Evolutionary conservation across 2,113 vertebrate genomes (phyloP), one percentile per base, ranked within the genome.

Genomic region (Scomber colias): DNA sequence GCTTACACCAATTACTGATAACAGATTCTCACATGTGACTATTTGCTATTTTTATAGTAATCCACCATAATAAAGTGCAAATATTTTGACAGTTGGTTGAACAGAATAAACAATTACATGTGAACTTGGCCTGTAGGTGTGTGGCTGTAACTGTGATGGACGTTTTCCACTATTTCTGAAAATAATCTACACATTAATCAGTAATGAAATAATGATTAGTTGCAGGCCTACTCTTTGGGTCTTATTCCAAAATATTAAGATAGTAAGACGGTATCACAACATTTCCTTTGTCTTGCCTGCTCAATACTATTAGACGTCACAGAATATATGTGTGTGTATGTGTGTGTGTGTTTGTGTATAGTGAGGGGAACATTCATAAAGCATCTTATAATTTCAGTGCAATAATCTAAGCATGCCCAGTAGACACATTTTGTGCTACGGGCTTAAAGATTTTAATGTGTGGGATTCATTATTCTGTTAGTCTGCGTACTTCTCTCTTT

Each of bases 401-500:
- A 67, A 46, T 72, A 50, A 71, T 61, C 55, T 24, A 11, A n/a
- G 6, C 24, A 62, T 63, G 16, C 17, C 53, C 35, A 50, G 12
- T 11, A 13, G 51, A 65, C 13, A 50, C 31, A 57, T 51, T 49
- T 44, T 66, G 17, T 61, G 16, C 21, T 46, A 17, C 16, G 19
- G 19, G 3, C 59, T 78, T 45, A 30, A 63, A 77, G 45, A 75
- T 55, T 60, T 68, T 59, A 6, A 13, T 24, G 15, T 82, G 40
- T 53, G 45, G 17, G 53, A 73, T 30, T 71, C 48, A 27, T 74
- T 79, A 56, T 67, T 75, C 2, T 75, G 61, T 55, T 72, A 40
- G n/a, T 57, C 55, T 70, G 49, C n/a, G 31, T 48, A 57, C 8
- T 40, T 75, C 61, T 81, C 48, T 31, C 15, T 21, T 48, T 51